phyloP scores from a whole-genome alignment of 1,140 invertebrate genomes.

The Diabrotica virgifera region DNA sequence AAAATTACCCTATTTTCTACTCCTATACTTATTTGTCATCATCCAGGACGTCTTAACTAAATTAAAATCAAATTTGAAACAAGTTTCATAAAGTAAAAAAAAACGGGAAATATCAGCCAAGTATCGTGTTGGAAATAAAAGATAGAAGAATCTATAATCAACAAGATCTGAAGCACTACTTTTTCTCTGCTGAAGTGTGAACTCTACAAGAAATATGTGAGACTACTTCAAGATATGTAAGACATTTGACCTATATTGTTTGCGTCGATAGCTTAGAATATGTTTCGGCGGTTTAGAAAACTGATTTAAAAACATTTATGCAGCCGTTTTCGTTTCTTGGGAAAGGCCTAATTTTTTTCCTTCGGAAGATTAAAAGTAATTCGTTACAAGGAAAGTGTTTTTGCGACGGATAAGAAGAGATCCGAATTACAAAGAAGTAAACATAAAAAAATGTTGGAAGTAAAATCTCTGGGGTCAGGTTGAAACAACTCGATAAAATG shows the following conservation, averaged over 20 bases:
- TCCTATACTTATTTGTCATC: too few relatives aligned
- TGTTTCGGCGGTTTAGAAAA: background rate
- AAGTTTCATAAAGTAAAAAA: too few relatives aligned
- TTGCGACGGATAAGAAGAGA: background rate
- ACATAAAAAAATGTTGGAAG: background rate
- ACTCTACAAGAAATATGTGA: background rate
- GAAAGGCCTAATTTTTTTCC: slow-evolving; percentile 1
- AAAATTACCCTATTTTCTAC: too few relatives aligned
- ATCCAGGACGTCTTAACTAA: too few relatives aligned
- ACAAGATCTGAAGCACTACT: too few relatives aligned
- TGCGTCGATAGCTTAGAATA: background rate
- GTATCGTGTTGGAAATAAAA: too few relatives aligned
- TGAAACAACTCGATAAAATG: too few relatives aligned
- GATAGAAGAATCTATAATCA: too few relatives aligned
- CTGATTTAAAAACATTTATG: slow-evolving; percentile 1
- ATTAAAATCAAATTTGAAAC: too few relatives aligned
- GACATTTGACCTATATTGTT: background rate
- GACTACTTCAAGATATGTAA: slow-evolving; percentile 2
- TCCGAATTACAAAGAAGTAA: slow-evolving; percentile 1
- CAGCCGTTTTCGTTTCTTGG: background rate
- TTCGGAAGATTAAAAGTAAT: background rate
- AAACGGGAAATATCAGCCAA: too few relatives aligned
- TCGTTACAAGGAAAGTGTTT: background rate
- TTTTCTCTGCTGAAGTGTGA: background rate
- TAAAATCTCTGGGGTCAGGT: too few relatives aligned